These are phyloP conservation scores for Stigmatopora nigra DNA, from an alignment of 2,113 vertebrate genomes.

Conservation along the genomic window DNA sequence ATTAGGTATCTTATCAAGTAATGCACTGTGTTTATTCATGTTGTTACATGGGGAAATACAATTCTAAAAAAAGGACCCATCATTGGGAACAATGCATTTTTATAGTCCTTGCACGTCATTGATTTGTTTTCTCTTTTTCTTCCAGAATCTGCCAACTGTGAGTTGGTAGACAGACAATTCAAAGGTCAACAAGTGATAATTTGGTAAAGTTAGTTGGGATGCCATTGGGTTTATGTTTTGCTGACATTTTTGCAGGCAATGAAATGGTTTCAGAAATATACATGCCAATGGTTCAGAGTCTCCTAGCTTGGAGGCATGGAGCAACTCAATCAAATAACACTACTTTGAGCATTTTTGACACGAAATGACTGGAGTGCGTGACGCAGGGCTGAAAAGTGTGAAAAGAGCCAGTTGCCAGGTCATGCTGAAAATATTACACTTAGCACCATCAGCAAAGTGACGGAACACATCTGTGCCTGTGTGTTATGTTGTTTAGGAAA, in stretches of 20 bases:
- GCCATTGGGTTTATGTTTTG: neutral
- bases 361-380: constrained; percentile 16
- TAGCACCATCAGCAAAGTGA: constrained; percentile 14
- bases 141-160: neutral
- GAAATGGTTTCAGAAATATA: neutral
- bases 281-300: constrained; percentile 18
- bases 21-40: too few species aligned
- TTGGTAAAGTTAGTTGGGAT: neutral
- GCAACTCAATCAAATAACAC: constrained; percentile 11
- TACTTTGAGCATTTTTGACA: constrained; percentile 7
- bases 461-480: constrained; percentile 12
- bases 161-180: neutral
- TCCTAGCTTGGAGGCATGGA: constrained; percentile 14
- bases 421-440: constrained; percentile 29
- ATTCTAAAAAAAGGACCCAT: too few species aligned
- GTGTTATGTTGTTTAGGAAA: constrained; percentile 2
- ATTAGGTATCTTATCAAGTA: too few species aligned
- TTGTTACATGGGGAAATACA: too few species aligned
- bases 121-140: neutral
- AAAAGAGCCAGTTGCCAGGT: constrained; percentile 22
- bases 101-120: too few species aligned
- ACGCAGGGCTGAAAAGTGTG: constrained; percentile 14
- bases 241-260: neutral
- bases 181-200: neutral
- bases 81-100: too few species aligned